phyloP scores from a whole-genome alignment of 2,797 vertebrate species.

The Clarias fuscus region DNA sequence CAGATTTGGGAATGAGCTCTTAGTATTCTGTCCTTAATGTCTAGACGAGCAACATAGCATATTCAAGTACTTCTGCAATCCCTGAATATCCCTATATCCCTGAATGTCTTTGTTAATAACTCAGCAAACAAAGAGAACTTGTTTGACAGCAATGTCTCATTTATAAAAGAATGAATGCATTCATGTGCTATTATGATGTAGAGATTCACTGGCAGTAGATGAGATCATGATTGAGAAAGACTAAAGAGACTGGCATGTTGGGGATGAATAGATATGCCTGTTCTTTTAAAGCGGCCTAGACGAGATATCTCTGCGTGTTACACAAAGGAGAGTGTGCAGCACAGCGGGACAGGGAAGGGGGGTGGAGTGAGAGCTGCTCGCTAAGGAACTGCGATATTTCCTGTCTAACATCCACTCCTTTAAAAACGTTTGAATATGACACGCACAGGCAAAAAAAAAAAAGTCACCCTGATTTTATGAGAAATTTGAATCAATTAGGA shows the following conservation, averaged over 20 bases:
- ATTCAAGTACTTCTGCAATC: conserved; percentile 10
- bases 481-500: not conserved
- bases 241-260: conserved; percentile 34
- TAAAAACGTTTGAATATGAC: not conserved
- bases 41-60: conserved; percentile 16
- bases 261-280: conserved; percentile 46
- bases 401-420: not conserved
- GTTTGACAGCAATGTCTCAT: conserved; percentile 4
- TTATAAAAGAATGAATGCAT: conserved; percentile 42
- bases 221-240: conserved; percentile 47
- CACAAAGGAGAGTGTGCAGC: conserved; percentile 50
- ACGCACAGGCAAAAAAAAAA: not conserved
- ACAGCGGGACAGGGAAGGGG: conserved; percentile 34
- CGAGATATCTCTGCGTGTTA: conserved; percentile 49
- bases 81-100: conserved; percentile 28
- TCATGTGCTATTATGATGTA: conserved; percentile 32
- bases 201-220: conserved; percentile 41
- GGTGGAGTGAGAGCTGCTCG: conserved; percentile 28
- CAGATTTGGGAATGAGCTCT: conserved; percentile 29
- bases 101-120: not conserved
- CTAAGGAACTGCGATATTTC: conserved; percentile 21
- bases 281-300: conserved; percentile 35
- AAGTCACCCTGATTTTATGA: not conserved
- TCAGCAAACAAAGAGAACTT: conserved; percentile 15
- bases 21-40: conserved; percentile 10